Percentiles rank a stretch among this genome's conserved stretches.
These are phyloP conservation scores for Scaptomyza tumidula DNA, from an alignment of 2,888 invertebrate genomes.

Conservation along the genomic window DNA sequence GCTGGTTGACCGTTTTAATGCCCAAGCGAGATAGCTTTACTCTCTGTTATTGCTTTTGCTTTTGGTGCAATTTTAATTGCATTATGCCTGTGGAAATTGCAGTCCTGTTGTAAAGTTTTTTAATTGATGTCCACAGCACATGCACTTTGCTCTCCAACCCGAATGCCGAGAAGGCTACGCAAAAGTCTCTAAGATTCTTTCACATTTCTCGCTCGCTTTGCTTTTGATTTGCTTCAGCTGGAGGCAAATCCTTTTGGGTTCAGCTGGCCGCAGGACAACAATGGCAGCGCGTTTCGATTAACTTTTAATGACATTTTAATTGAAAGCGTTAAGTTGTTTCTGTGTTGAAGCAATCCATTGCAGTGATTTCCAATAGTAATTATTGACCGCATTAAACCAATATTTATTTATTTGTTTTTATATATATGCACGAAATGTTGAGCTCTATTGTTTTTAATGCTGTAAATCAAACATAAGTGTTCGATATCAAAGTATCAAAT, in stretches of 20 bases:
- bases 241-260: conserved; percentile 16
- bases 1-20: conserved; percentile 29
- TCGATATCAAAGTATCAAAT: conserved; percentile 40
- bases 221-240: conserved; percentile 10
- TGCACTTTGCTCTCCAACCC: conserved; percentile 53
- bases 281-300: conserved; percentile 42
- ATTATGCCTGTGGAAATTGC: conserved; percentile 66
- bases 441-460: not conserved
- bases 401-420: conserved; percentile 23
- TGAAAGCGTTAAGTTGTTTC: conserved; percentile 41
- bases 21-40: conserved; percentile 39
- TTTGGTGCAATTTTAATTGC: conserved; percentile 69
- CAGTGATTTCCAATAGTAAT: conserved; percentile 11
- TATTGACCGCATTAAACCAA: conserved; percentile 18
- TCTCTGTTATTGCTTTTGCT: conserved; percentile 28
- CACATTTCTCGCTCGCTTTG: conserved; percentile 22
- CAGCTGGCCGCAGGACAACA: conserved; percentile 32
- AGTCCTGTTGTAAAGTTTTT: conserved; percentile 59
- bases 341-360: not conserved
- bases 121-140: conserved; percentile 72
- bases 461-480: conserved; percentile 20
- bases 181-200: conserved; percentile 28
- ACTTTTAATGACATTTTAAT: conserved; percentile 57
- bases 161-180: conserved; percentile 3
- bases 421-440: not conserved